Conservation (phyloP, 2,113 vertebrate genomes). For the Hemiprocne comata region DNA sequence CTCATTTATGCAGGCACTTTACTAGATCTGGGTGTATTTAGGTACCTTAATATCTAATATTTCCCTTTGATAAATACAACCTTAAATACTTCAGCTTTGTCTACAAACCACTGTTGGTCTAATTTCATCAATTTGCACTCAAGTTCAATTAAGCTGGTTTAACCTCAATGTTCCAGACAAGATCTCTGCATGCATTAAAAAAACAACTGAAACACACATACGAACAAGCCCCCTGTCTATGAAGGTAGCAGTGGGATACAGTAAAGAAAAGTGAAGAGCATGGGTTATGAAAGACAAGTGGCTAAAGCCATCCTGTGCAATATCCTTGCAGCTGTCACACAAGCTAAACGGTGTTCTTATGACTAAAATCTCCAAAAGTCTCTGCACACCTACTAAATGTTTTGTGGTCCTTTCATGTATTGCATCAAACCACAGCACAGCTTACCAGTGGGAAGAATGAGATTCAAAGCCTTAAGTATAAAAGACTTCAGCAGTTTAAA, state of each 20-base stretch:
- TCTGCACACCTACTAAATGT: neutral
- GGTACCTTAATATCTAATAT: neutral
- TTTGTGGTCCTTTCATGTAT: neutral
- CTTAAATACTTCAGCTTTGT: neutral
- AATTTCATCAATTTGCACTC: neutral
- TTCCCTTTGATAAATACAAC: neutral
- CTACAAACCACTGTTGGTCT: neutral
- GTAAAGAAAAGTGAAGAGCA: neutral
- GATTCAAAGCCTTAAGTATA: neutral
- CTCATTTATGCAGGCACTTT: neutral
- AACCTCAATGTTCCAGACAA: neutral
- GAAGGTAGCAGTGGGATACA: neutral
- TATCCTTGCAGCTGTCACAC: neutral
- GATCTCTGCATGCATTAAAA: neutral
- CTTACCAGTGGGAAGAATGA: neutral
- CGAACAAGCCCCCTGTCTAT: neutral
- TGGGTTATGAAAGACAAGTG: neutral
- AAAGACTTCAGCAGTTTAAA: neutral
- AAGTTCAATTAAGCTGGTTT: neutral
- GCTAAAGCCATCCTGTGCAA: neutral
- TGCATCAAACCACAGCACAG: neutral
- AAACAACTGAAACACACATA: neutral
- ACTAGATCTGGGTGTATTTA: neutral
- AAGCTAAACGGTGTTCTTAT: neutral
- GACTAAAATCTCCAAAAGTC: neutral